Conservation (phyloP, 2,113 vertebrate species). For the Onychostruthus taczanowskii region DNA sequence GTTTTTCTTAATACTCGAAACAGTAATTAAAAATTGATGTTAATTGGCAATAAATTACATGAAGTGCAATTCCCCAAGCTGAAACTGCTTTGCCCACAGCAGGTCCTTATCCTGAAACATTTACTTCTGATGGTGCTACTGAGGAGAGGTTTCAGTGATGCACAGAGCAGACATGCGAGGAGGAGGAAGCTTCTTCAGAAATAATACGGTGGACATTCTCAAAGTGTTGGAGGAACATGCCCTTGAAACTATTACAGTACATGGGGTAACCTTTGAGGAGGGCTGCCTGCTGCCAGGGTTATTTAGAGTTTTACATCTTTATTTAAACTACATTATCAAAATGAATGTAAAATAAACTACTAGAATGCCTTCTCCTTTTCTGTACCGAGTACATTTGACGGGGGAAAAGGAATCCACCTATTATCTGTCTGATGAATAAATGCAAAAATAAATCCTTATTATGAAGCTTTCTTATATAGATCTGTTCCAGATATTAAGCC, state of each 20-base stretch:
- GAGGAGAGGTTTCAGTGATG: background rate
- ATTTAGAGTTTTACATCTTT: constrained; percentile 40
- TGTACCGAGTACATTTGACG: constrained; percentile 11
- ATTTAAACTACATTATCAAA: constrained; percentile 62
- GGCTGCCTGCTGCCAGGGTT: background rate
- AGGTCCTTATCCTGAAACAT: background rate
- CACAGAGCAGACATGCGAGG: background rate
- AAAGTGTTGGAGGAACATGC: background rate
- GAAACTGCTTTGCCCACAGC: background rate
- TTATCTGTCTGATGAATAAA: constrained; percentile 54
- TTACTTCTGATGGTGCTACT: background rate
- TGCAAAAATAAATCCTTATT: constrained; percentile 65
- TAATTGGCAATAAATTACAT: constrained; percentile 1
- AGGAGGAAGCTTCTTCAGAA: background rate
- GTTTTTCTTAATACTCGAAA: background rate
- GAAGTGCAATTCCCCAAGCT: background rate
- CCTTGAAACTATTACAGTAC: constrained; percentile 26
- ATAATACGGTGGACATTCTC: background rate
- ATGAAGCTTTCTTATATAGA: constrained; percentile 32
- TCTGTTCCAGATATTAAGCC: constrained; percentile 49
- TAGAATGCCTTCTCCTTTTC: constrained; percentile 29
- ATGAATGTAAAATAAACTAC: constrained; percentile 53
- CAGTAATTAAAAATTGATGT: background rate
- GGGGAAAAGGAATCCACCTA: constrained; percentile 15
- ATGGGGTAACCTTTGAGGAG: constrained; percentile 41